Conservation (phyloP, 2,113 vertebrate genomes). For the Apaloderma vittatum region DNA sequence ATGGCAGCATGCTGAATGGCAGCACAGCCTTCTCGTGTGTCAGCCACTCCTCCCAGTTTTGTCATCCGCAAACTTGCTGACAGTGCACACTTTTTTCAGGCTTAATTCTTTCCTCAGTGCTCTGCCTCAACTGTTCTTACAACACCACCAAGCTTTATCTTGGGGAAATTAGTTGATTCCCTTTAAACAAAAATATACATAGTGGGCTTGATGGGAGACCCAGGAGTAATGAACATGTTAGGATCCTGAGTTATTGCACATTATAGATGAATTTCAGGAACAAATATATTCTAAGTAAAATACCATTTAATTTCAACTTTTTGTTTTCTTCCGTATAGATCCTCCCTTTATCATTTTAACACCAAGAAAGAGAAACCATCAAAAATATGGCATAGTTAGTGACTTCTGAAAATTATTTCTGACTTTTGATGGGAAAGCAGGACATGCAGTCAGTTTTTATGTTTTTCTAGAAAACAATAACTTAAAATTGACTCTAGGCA, state of each 20-base stretch:
- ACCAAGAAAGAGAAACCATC: rapidly evolving
- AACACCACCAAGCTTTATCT: not conserved
- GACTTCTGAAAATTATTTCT: not conserved
- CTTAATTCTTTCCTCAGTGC: not conserved
- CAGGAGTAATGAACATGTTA: not conserved
- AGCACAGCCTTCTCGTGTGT: no score
- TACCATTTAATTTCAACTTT: not conserved
- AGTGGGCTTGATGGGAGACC: not conserved
- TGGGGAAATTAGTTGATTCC: not conserved
- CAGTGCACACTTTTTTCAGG: no score
- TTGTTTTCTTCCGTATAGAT: rapidly evolving
- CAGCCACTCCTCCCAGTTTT: no score
- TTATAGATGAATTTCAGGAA: not conserved
- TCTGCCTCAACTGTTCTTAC: not conserved
- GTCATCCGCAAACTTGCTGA: no score
- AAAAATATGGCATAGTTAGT: not conserved
- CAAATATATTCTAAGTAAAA: not conserved
- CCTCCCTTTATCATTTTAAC: not conserved
- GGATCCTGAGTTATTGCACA: not conserved
- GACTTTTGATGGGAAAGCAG: not conserved
- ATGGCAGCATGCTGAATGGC: no score
- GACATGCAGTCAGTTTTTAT: not conserved
- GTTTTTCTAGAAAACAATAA: not conserved
- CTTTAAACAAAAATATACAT: not conserved
- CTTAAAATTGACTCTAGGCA: not conserved